Conservation (phyloP, 1,140 invertebrate species). For the Drosophila nikananu region DNA sequence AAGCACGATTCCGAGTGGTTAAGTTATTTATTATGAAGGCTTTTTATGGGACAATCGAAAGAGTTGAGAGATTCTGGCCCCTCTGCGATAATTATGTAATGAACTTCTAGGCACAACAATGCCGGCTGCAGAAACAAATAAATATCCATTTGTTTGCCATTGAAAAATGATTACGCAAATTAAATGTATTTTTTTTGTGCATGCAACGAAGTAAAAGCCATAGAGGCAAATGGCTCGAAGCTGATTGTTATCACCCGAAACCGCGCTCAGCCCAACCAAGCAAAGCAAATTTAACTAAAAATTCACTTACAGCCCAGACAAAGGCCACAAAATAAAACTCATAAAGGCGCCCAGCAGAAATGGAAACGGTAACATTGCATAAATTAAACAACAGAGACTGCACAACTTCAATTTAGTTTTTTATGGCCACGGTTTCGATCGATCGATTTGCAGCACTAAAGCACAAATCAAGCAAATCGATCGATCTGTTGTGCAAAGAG, state of each 20-base stretch:
- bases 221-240: conserved; percentile 43
- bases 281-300: conserved; percentile 74
- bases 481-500: conserved; percentile 45
- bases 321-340: conserved; percentile 42
- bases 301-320: conserved; percentile 67
- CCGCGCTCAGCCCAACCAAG: conserved; percentile 52
- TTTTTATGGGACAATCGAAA: conserved; percentile 42
- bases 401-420: conserved; percentile 63
- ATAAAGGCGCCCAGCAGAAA: conserved; percentile 7
- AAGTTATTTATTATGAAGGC: conserved; percentile 55
- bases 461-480: conserved; percentile 66
- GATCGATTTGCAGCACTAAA: conserved; percentile 70
- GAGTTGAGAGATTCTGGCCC: conserved; percentile 22
- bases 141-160: conserved; percentile 60
- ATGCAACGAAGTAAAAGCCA: conserved; percentile 64
- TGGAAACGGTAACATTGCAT: conserved; percentile 66
- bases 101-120: conserved; percentile 55
- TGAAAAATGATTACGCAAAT: conserved; percentile 78
- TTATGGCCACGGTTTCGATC: conserved; percentile 58
- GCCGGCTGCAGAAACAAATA: conserved; percentile 12
- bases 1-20: conserved; percentile 44
- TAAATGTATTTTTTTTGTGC: conserved; percentile 77
- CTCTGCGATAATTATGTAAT: conserved; percentile 50
- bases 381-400: conserved; percentile 58
- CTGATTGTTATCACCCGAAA: conserved; percentile 67